A percentile compares a stretch with the other conserved stretches of the same genome.
Evolutionary conservation across 2,797 vertebrate genomes (phyloP).

Genomic region (Chelon auratus): DNA sequence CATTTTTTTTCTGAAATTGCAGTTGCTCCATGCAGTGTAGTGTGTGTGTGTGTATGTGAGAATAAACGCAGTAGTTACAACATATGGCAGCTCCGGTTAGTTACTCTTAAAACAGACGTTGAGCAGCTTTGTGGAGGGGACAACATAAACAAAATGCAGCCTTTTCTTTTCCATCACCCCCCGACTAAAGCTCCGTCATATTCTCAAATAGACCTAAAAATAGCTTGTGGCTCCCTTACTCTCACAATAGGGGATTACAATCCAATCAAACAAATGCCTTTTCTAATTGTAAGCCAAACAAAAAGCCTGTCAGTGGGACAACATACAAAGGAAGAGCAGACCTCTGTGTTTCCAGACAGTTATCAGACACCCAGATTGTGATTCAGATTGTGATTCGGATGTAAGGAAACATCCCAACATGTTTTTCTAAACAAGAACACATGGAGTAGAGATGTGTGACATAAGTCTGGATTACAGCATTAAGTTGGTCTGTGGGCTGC

Average conservation of each 20-base stretch:
- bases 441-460: neutral
- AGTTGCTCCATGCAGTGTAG: neutral
- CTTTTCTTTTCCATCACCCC: slow-evolving; percentile 44
- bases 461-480: slow-evolving; percentile 15
- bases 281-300: slow-evolving; percentile 77
- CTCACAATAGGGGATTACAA: slow-evolving; percentile 79
- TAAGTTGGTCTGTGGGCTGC: neutral
- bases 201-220: slow-evolving; percentile 78
- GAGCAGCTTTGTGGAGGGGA: slow-evolving; percentile 29
- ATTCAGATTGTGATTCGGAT: neutral
- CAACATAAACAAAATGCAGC: slow-evolving; percentile 40
- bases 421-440: neutral
- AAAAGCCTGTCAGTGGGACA: slow-evolving; percentile 61
- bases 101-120: neutral
- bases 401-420: neutral
- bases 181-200: slow-evolving; percentile 56
- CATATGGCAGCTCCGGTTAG: neutral
- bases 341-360: slow-evolving; percentile 46
- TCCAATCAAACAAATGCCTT: slow-evolving; percentile 83
- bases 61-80: slow-evolving; percentile 6
- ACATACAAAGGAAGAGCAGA: slow-evolving; percentile 36
- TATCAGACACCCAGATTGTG: slow-evolving; percentile 3
- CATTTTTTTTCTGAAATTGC: neutral
- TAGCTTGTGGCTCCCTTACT: slow-evolving; percentile 66
- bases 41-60: neutral